Base-by-base conservation (phyloP, 1,140 invertebrate species). In the Saxidomus purpurata region DNA sequence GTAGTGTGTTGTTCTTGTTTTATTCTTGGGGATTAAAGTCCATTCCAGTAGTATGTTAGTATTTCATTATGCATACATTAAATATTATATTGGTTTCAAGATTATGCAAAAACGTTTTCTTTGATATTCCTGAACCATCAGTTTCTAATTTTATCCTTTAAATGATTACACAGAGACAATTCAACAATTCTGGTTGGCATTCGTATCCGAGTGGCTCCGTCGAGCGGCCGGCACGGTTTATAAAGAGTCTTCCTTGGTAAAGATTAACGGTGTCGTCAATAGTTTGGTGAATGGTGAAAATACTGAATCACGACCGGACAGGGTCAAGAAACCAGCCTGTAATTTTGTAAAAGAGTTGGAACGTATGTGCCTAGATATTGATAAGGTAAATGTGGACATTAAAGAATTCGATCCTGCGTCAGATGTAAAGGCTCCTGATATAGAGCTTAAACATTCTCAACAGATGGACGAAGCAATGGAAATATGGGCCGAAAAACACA, bases 401-500 rank as follows among this genome's bases (percentile, higher is more conserved):
- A 19, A 19, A 13, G 11, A 22, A 8, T 82, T 63, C 47, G 80
- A 82, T 67, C 80, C 80, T 9, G 52, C 80, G 2, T 13, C 80
- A 25, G 59, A 67, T 13, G 1, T 82, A 40, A 38, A 52, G 11
- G 74, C 22, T 79, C 36, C 80, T 15, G 38, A 63, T 43, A n/a
- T 82, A 13, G 80, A 82, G 28, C 49, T 63, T n/a, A 82, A 31
- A 25, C 80, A 82, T 28, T 43, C 36, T 40, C 55, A 82, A 82
- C 19, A 67, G 28, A 17, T 63, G 38, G 91, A 92, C 52, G 82
- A 85, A 55, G 87, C 89, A n/a, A 89, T 92, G 89, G 91, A 86
- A 74, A 47, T 89, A n/a, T 92, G 89, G 91, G 91, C 89, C 11
- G 82, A 90, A 77, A 71, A 87, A 47, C 38, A 84, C 38, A 87